Base-by-base conservation (phyloP, 2,113 vertebrate species). In the Menidia beryllina region DNA sequence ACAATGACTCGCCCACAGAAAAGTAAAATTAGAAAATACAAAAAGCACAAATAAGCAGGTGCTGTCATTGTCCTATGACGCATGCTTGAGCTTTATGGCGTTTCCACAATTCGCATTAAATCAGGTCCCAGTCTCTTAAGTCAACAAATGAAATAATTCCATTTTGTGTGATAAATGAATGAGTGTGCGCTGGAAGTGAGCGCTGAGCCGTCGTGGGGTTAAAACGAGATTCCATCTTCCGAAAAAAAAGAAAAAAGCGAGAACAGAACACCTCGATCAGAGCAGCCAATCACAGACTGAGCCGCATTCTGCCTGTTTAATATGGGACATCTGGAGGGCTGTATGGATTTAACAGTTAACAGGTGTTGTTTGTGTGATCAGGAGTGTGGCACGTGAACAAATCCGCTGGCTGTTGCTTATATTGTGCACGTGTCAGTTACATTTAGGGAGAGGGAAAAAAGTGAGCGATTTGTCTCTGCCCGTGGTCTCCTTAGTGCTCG, bases 351-450 rank as follows among this genome's bases (percentile, higher is more conserved):
- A 85, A 81, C 69, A 69, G 79, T 63, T 75, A 79, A 75, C 80
- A 83, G 80, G 85, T 85, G 82, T 65, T 84, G 78, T 86, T 84
- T 77, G 69, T 84, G 75, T 74, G 75, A 81, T 70, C 43, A 60
- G 10, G 63, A 78, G 70, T 27, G 74, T 52, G 72, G 70, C 71
- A 80, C 65, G 69, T 78, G 79, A 75, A 41, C 72, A 79, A 69
- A 85, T 38, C 47, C 50, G 43, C 63, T 73, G 53, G 47, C 43
- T 73, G 13, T 3, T 69, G 56, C 55, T 61, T 55, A 41, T 26
- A 34, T 17, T 17, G 23, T 36, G 61, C 27, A 7, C 56, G 39
- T 13, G 58, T 26, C 48, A 34, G 34, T 57, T 34, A 26, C 30
- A 23, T 34, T 30, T 17, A 66, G 52, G 0, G 41, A 24, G 57